A percentile compares a stretch with the other conserved stretches of the same genome.
Evolutionary conservation across 1,140 invertebrate species (phyloP).

Genomic region (Pararge aegeria): DNA sequence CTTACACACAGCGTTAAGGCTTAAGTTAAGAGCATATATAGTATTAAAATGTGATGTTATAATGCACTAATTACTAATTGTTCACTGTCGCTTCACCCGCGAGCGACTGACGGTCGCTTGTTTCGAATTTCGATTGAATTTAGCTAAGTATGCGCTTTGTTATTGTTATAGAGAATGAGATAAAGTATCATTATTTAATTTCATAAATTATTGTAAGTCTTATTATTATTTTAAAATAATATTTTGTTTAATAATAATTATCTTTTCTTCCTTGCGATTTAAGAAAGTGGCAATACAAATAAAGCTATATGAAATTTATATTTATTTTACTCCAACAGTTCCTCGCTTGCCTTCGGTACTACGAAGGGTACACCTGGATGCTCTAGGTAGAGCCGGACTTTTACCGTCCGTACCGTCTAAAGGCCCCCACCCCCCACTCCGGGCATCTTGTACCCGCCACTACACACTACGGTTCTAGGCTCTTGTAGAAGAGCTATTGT

Average conservation of each 20-base stretch:
- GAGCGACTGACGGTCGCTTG: constrained; percentile 22
- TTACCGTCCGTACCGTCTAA: no score
- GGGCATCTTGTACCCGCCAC: no score
- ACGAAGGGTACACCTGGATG: no score
- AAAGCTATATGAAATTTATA: constrained; percentile 53
- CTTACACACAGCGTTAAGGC: no score
- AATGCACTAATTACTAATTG: constrained; percentile 1
- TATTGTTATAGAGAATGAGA: constrained; percentile 60
- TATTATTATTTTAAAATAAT: constrained; percentile 38
- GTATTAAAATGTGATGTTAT: no score
- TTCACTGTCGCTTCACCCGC: constrained; percentile 12
- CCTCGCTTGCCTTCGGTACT: not conserved
- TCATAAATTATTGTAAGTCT: constrained; percentile 61
- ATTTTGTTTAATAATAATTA: constrained; percentile 56
- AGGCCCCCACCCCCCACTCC: no score
- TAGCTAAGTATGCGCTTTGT: constrained; percentile 65
- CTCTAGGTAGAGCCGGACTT: no score
- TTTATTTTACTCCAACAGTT: constrained; percentile 1
- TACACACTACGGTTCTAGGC: no score
- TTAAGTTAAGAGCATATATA: no score
- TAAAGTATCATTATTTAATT: constrained; percentile 61
- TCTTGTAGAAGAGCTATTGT: no score
- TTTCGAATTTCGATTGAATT: constrained; percentile 27
- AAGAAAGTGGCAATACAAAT: constrained; percentile 70
- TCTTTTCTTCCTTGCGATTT: constrained; percentile 72